phyloP scores from a whole-genome alignment of 1,140 invertebrate genomes.

The Conopomorpha cramerella region DNA sequence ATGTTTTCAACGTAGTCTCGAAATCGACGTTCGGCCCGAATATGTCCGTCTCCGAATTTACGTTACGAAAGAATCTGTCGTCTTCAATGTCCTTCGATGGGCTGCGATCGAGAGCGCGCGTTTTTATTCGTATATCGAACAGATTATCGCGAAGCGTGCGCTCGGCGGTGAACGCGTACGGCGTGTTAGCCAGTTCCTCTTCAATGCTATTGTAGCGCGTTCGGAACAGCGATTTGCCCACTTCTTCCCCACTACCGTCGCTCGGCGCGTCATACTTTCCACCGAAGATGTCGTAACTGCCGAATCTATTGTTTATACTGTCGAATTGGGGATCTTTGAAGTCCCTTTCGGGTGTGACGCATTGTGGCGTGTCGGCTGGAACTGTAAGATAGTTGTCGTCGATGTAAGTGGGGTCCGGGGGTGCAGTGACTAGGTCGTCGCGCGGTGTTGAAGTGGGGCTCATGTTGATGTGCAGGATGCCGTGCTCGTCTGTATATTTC shows the following conservation, averaged over 20 bases:
- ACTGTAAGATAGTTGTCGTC: no score
- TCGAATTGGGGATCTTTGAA: conserved; percentile 39
- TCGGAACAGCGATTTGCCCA: conserved; percentile 38
- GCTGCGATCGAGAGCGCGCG: conserved; percentile 14
- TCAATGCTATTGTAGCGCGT: conserved; percentile 55
- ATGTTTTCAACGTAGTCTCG: not conserved
- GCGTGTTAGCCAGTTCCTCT: conserved; percentile 53
- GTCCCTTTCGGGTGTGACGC: conserved; percentile 8
- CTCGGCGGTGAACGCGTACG: conserved; percentile 50
- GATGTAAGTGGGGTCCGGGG: no score
- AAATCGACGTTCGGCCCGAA: conserved; percentile 38
- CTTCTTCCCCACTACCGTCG: conserved; percentile 14
- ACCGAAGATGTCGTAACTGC: conserved; percentile 42
- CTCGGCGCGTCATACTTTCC: conserved; percentile 25
- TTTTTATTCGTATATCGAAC: conserved; percentile 35
- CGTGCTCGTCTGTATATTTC: conserved; percentile 49
- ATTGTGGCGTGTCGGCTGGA: conserved; percentile 5
- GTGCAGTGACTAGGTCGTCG: no score
- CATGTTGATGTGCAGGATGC: conserved; percentile 48
- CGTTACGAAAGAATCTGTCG: conserved; percentile 21
- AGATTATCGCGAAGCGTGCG: conserved; percentile 19
- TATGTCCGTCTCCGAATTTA: conserved; percentile 14
- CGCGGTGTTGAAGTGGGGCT: conserved; percentile 19
- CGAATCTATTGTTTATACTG: conserved; percentile 43
- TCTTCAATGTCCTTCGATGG: conserved; percentile 33